Base-by-base conservation (phyloP, 2,797 vertebrate genomes). In the Lophotriccus pileatus region DNA sequence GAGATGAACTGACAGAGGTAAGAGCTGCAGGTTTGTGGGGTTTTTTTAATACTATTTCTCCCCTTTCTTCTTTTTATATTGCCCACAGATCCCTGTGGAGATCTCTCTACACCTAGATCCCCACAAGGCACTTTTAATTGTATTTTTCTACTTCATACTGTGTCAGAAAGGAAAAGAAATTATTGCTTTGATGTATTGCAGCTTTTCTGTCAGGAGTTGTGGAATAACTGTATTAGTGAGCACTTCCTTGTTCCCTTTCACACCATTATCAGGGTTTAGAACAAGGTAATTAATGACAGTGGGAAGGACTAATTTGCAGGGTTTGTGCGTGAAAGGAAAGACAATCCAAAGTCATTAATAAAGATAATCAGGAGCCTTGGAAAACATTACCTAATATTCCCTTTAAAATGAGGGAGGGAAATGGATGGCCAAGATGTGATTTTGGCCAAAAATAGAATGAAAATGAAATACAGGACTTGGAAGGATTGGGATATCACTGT, bases 1-100 rank as follows among this genome's bases (percentile, higher is more conserved):
- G 98, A 97, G 98, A 99, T 27, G 99, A 99, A 93, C 98, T 99
- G 98, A 98, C 98, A 55, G 99, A 99, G 98, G 99, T 99, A 97
- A 96, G 86, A 34, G 47, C 75, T 92, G 59, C 53, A 37, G 43
- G 7, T 78, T 21, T 32, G 10, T 58, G 55, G 27, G 1, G 0
- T 13, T 20, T 49, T 49, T 87, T 76, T 7, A n/a, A 18, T 72
- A 21, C 3, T 63, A 2, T 6, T 67, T 5, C 19, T 60, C 4
- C 7, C 10, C 25, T 70, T 52, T 34, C 30, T 39, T 34, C 41
- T 74, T 14, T 41, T 11, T 37, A 17, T 50, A 14, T 14, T 69
- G 17, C 21, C 28, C 7, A 28, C n/a, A 53, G 46, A 19, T 91
- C n/a, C 36, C 9, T 55, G 58, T 55, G 52, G 23, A 69, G 23